Base-by-base conservation (phyloP, 2,888 invertebrate species). In the Sycophila texana region DNA sequence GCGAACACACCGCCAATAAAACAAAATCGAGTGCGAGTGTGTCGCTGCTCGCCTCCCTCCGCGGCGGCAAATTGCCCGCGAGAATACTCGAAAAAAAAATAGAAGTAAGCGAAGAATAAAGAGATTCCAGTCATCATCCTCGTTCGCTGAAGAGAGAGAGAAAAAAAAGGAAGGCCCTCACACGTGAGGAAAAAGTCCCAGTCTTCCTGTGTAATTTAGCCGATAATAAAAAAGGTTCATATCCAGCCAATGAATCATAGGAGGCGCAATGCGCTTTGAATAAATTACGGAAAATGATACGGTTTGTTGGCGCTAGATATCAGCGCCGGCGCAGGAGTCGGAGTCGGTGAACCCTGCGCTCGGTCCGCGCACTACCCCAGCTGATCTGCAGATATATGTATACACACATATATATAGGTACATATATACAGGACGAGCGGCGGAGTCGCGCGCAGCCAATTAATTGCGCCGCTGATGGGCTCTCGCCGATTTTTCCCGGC, bases 321-420 rank as follows among this genome's bases (percentile, higher is more conserved):
- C n/a, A 2, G n/a, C 63, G 30, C 63, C 79, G 78, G 80, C 80
- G 67, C 61, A 80, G 78, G 74, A 83, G 83, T 82, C 83, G 78
- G 74, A 83, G 83, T 82, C 83, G 83, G 71, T 83, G 83, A 83
- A 83, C 83, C 55, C 81, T 55, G n/a, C 51, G 66, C 53, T 16
- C n/a, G 10, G 39, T 39, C 66, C 13, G 51, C 22, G 13, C 49
- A 16, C 20, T 13, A 26, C 26, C 26, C 65, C 39, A 20, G 47
- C 47, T 10, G 10, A 1, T 10, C 20, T 18, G 58, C 58, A 12
- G 20, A 2, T 18, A 1, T 7, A 58, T 13, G 13, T 16, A 4
- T 5, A 47, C 26, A 55, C 22, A 20, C 47, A 0, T 13, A 13
- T 20, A 22, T 53, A 26, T 7, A 16, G n/a, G 16, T 12, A 16